A percentile compares a stretch with the other conserved stretches of the same genome.
phyloP scores from a whole-genome alignment of 1,140 invertebrate species.

The Eufriesea mexicana region DNA sequence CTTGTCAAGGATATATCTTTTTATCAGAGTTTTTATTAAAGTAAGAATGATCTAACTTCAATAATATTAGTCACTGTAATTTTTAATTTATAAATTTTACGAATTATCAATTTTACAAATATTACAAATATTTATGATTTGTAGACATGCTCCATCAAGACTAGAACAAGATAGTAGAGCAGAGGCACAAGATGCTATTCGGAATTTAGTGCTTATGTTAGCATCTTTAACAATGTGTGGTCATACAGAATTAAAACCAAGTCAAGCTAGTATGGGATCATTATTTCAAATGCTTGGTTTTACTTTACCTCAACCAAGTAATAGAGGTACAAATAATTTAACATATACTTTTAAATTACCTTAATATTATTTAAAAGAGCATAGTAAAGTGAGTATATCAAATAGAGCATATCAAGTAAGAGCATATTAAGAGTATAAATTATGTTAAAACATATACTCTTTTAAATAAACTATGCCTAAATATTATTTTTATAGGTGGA shows the following conservation, averaged over 20 bases:
- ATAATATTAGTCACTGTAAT: constrained; percentile 8
- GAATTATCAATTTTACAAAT: background rate
- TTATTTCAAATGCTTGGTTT: constrained; percentile 97
- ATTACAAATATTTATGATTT: constrained; percentile 55
- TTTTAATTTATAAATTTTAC: too few relatives aligned
- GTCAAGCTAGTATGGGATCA: constrained; percentile 92
- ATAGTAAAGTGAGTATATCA: background rate
- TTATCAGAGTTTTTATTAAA: constrained; percentile 96
- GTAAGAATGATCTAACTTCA: constrained; percentile 83
- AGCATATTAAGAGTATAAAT: too few relatives aligned
- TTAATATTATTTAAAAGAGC: background rate
- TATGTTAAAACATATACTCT: background rate
- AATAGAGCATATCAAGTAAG: too few relatives aligned
- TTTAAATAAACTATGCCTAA: background rate
- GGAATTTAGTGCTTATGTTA: constrained; percentile 96
- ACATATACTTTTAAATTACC: background rate
- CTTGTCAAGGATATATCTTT: constrained; percentile 97
- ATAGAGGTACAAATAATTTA: constrained; percentile 86
- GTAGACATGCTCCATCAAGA: constrained; percentile 83
- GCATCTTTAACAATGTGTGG: constrained; percentile 97
- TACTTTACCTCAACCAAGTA: constrained; percentile 93
- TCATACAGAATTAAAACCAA: constrained; percentile 93
- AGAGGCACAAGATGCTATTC: constrained; percentile 93
- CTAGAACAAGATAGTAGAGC: constrained; percentile 89
- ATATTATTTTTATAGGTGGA: constrained; percentile 78